phyloP scores from a whole-genome alignment of 2,888 invertebrate species.

The Tetragonula carbonaria region DNA sequence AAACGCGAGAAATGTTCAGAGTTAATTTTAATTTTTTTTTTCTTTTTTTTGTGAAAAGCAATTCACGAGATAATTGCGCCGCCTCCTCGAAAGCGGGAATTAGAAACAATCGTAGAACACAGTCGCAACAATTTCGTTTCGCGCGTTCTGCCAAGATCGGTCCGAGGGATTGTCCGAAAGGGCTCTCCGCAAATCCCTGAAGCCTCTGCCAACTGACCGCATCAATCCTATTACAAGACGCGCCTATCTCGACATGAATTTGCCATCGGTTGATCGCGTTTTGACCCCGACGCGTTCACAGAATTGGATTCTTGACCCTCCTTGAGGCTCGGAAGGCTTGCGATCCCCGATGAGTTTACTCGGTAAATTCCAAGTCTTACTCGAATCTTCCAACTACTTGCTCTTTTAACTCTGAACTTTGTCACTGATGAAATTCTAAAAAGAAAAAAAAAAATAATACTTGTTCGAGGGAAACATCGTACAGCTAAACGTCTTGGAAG shows the following conservation, averaged over 20 bases:
- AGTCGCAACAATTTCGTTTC: constrained; percentile 65
- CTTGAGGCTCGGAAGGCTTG: constrained; percentile 49
- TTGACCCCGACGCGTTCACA: constrained; percentile 15
- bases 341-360: constrained; percentile 56
- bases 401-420: neutral
- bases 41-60: neutral
- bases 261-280: constrained; percentile 73
- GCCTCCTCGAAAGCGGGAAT: neutral
- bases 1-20: neutral
- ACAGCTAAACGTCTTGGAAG: neutral
- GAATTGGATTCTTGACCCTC: constrained; percentile 64
- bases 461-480: neutral
- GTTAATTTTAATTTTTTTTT: neutral
- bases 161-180: constrained; percentile 72
- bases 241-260: constrained; percentile 74
- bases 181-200: constrained; percentile 73
- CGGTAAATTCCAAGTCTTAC: neutral
- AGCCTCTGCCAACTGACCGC: constrained; percentile 72
- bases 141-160: constrained; percentile 71
- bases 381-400: constrained; percentile 41
- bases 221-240: constrained; percentile 79
- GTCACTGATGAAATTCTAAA: neutral
- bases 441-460: neutral
- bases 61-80: neutral
- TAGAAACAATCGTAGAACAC: constrained; percentile 65